Evolutionary conservation across 35 echinoderm and acorn worm genomes (phyloP).

Genomic region (Patiria miniata): DNA sequence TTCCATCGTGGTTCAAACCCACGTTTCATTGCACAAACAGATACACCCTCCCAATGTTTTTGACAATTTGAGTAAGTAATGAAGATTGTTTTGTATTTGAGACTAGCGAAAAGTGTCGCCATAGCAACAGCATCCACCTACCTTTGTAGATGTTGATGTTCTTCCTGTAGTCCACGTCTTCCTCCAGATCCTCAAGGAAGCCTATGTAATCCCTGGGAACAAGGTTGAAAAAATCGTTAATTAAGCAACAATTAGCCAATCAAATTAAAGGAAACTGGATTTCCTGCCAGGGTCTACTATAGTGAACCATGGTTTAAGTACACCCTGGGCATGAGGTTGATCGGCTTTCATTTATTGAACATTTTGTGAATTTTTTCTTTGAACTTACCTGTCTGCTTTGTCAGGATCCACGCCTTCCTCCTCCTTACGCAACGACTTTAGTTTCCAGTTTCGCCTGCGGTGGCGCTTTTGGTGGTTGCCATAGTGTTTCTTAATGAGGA

Average conservation of each 20-base stretch:
- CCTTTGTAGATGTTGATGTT: constrained; percentile 93
- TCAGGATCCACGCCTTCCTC: constrained; percentile 52
- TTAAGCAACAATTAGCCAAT: too few species aligned
- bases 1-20: too few species aligned
- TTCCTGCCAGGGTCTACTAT: too few species aligned
- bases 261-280: too few species aligned
- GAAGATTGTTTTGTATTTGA: background rate
- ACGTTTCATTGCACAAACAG: too few species aligned
- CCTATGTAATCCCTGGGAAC: constrained; percentile 82
- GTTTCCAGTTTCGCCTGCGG: constrained; percentile 80
- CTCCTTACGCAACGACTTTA: constrained; percentile 82
- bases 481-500: constrained; percentile 88
- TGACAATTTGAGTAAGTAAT: background rate
- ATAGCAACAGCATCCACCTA: constrained; percentile 24
- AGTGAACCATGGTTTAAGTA: too few species aligned
- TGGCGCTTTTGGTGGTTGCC: constrained; percentile 77
- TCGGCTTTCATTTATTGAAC: too few species aligned
- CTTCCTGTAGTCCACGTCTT: constrained; percentile 86
- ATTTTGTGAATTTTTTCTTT: too few species aligned
- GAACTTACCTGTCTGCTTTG: constrained; percentile 61
- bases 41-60: background rate
- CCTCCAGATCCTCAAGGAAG: constrained; percentile 93
- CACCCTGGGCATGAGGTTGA: too few species aligned
- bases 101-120: background rate
- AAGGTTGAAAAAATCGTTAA: background rate